These are phyloP conservation scores for Euwallacea similis DNA, from an alignment of 1,140 invertebrate genomes.

Conservation along the genomic window DNA sequence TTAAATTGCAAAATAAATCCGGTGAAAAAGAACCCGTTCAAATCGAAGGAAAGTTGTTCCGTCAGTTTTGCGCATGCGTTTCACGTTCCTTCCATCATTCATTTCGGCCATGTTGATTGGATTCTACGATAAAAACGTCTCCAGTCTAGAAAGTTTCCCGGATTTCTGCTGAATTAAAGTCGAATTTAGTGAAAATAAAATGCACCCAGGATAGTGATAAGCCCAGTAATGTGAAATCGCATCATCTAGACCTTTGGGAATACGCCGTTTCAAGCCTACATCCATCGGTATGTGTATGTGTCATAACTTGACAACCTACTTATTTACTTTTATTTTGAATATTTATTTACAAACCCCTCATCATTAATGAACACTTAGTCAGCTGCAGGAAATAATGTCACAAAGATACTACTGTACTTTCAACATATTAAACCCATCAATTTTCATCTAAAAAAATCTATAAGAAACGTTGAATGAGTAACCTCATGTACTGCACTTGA, in stretches of 20 bases:
- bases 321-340: conserved; percentile 37
- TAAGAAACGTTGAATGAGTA: no score
- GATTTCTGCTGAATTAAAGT: neutral
- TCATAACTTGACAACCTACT: conserved; percentile 39
- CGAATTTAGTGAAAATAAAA: neutral
- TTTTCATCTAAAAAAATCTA: no score
- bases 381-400: neutral
- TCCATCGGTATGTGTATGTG: conserved; percentile 38
- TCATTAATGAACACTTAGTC: conserved; percentile 9
- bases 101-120: conserved; percentile 30
- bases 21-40: conserved; percentile 29
- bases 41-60: conserved; percentile 26
- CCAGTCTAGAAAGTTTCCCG: conserved; percentile 16
- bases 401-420: no score
- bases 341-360: conserved; percentile 32
- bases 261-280: neutral
- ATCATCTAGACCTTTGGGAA: neutral
- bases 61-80: conserved; percentile 5
- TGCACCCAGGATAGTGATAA: neutral
- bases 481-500: neutral
- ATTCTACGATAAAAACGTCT: conserved; percentile 15
- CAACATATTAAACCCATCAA: no score
- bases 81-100: conserved; percentile 1
- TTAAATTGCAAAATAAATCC: conserved; percentile 32
- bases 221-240: conserved; percentile 19